These are phyloP conservation scores for Drosophila meridiana DNA, from an alignment of 2,888 invertebrate species.

Conservation along the genomic window DNA sequence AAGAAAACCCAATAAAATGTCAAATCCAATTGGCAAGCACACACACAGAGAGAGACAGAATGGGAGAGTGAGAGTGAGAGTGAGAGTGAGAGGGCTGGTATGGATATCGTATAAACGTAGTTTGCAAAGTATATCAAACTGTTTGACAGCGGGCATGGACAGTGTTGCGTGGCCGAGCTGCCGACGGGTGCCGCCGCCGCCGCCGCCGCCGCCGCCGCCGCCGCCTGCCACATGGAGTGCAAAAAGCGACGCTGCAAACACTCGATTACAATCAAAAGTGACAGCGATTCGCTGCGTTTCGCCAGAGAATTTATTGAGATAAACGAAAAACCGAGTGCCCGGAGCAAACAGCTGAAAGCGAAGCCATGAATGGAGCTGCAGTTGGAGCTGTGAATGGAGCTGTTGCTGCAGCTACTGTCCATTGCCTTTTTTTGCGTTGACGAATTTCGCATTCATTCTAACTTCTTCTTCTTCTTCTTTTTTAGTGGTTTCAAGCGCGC, in stretches of 20 bases:
- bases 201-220: neutral
- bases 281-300: constrained; percentile 62
- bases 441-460: constrained; percentile 36
- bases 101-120: constrained; percentile 42
- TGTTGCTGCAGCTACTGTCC: constrained; percentile 8
- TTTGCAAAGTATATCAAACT: constrained; percentile 74
- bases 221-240: constrained; percentile 30
- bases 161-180: constrained; percentile 9
- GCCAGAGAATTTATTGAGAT: constrained; percentile 22
- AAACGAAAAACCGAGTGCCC: constrained; percentile 4
- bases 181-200: neutral
- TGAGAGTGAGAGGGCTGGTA: too few species aligned
- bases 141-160: constrained; percentile 55
- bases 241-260: constrained; percentile 57
- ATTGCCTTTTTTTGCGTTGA: constrained; percentile 35
- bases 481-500: neutral
- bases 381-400: neutral
- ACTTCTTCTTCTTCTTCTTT: neutral
- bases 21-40: constrained; percentile 79
- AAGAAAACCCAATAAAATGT: constrained; percentile 81
- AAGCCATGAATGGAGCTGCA: neutral
- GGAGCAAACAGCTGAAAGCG: neutral
- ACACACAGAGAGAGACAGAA: constrained; percentile 1
- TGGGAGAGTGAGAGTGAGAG: too few species aligned
- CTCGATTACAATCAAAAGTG: constrained; percentile 79